phyloP scores from a whole-genome alignment of 2,797 vertebrate genomes.

The Astyanax mexicanus region DNA sequence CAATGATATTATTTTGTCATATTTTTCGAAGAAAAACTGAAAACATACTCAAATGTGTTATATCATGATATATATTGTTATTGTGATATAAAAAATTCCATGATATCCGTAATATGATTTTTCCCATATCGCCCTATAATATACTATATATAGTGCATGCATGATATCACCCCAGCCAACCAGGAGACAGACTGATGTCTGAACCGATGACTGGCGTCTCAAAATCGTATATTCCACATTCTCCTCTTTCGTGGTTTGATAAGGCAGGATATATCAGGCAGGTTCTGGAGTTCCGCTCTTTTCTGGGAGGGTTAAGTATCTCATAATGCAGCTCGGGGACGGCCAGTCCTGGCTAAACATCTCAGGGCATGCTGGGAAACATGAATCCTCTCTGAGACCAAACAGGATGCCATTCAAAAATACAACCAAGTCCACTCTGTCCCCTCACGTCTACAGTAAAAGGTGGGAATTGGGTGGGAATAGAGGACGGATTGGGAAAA shows the following conservation, averaged over 20 bases:
- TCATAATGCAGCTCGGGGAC: conserved; percentile 11
- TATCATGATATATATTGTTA: too few relatives aligned
- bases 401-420: conserved; percentile 62
- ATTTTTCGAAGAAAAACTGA: too few relatives aligned
- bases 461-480: conserved; percentile 58
- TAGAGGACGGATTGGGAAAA: conserved; percentile 42
- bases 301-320: conserved; percentile 9
- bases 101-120: too few relatives aligned
- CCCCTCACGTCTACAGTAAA: conserved; percentile 14
- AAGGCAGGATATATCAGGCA: conserved; percentile 57
- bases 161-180: not conserved
- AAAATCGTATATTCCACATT: conserved; percentile 30
- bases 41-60: too few relatives aligned
- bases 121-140: too few relatives aligned
- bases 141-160: not conserved
- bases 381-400: conserved; percentile 41
- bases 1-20: too few relatives aligned
- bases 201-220: conserved; percentile 28
- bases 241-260: conserved; percentile 61
- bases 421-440: conserved; percentile 2
- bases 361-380: conserved; percentile 46
- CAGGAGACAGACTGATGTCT: conserved; percentile 12
- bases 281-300: conserved; percentile 43
- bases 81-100: too few relatives aligned
- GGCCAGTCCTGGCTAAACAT: not conserved